Evolutionary conservation across 2,888 invertebrate species (phyloP).

Genomic region (Scaptomyza caliginosa): DNA sequence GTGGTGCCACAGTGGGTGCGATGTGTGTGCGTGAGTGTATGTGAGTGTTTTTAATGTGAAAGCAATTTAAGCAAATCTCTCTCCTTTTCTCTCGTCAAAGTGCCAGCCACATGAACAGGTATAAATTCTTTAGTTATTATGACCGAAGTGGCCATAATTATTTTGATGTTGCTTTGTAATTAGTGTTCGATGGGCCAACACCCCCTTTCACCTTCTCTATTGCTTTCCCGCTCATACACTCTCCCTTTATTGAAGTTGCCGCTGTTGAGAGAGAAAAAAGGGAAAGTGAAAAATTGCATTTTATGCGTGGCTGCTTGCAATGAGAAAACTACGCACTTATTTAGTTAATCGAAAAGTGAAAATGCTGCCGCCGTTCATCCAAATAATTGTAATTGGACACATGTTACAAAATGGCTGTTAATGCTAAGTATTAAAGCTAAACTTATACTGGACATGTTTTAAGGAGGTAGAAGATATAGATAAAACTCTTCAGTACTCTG

Average conservation of each 20-base stretch:
- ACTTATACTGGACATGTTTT: background rate
- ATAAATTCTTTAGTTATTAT: slow-evolving; percentile 73
- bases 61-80: slow-evolving; percentile 72
- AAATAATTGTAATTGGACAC: slow-evolving; percentile 53
- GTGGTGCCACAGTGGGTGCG: slow-evolving; percentile 36
- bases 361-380: slow-evolving; percentile 33
- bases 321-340: slow-evolving; percentile 73
- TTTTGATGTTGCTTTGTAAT: slow-evolving; percentile 79
- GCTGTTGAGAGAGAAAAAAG: slow-evolving; percentile 51
- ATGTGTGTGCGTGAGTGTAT: slow-evolving; percentile 48
- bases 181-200: slow-evolving; percentile 72
- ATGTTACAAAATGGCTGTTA: slow-evolving; percentile 32
- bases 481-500: background rate
- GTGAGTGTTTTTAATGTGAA: slow-evolving; percentile 76
- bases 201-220: slow-evolving; percentile 12
- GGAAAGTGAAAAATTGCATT: slow-evolving; percentile 79
- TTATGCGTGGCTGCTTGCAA: slow-evolving; percentile 66
- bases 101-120: slow-evolving; percentile 49
- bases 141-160: slow-evolving; percentile 80
- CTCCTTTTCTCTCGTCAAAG: slow-evolving; percentile 43
- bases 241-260: slow-evolving; percentile 39
- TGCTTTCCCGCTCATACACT: background rate
- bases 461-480: background rate
- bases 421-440: background rate
- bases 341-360: slow-evolving; percentile 66